Base-by-base conservation (phyloP, 2,888 invertebrate species). In the Taenaris catops region DNA sequence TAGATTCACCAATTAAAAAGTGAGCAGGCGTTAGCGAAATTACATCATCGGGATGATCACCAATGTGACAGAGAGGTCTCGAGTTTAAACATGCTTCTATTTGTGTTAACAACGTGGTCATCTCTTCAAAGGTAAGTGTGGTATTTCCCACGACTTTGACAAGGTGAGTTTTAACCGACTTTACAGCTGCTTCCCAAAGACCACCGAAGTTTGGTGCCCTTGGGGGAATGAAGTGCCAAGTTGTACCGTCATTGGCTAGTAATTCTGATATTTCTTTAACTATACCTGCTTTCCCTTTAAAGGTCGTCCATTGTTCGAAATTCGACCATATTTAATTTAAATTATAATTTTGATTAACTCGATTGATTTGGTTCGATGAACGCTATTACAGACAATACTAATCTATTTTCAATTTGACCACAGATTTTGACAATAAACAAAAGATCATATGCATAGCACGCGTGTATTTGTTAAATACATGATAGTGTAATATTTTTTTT, bases 11-110 rank as follows among this genome's bases (percentile, higher is more conserved):
- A 8, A 44, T 10, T 4, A 41, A 12, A 12, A 37, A 41, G 25
- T 37, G 33, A 10, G 28, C 34, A 0, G 36, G 36, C 4, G 41
- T 41, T 8, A 36, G 10, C 6, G 44, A 39, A 2, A 5, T n/a
- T 1, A 31, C 14, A 3, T 34, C 37, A 3, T 34, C 26, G 3
- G 32, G 10, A 8, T 41, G 19, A 17, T 40, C 24, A 5, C 4
- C 5, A 3, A 35, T 1, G 7, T 9, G 5, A 1, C 33, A 34
- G 4, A 37, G 3, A 2, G 49, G 46, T 4, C 49, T 8, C 2
- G 46, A 47, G 26, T 49, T 49, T 1, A 49, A 24, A 4, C 45
- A 47, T 5, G 45, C 41, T 14, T 47, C 47, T 1, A 47, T 37
- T 38, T 45, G 47, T 2, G 29, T 7, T 4, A 44, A n/a, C 1